Base-by-base conservation (phyloP, 1,140 invertebrate species). In the Rhopalosiphum maidis region DNA sequence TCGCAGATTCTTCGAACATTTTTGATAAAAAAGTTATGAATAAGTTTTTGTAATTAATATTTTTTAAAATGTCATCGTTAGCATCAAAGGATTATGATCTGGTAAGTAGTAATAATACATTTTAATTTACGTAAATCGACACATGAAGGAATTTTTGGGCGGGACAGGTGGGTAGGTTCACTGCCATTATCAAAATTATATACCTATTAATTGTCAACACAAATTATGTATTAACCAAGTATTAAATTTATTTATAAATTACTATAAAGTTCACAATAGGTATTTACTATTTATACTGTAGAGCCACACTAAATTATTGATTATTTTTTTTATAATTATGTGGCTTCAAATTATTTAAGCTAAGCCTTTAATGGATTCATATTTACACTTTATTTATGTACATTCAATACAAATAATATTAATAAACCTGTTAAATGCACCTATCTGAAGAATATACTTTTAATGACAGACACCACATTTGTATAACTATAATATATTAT, bases 91-190 rank as follows among this genome's bases (percentile, higher is more conserved):
- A 93, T 86, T 93, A 86, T 83, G 91, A 93, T 55, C 46, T 93
- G 77, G 91, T 93, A 23, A 91, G 90, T 91, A 77, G 18, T 91
- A 30, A 83, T 90, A 60, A 35, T 89, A 54, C 41, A 51, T n/a
- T 48, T 35, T n/a, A 2, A 41, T 15, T 91, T 37, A 41, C 4
- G 43, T 83, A 30, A 60, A 37, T 54, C 4, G 37, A 4, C 11
- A 43, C 11, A 11, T 91, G n/a, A 93, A 86, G n/a, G 37, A 93
- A 55, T 93, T 51, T 86, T 93, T 93, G 91, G 91, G 91, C 22
- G 91, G 82, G 91, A 86, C 91, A 54, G 3, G 4, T 51, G 4
- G 43, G 43, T 37, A 35, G n/a, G 4, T 88, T 87, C 11, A 87
- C 4, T 9, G 4, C 0, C 30, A 88, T 87, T 3, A 18, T 46